Conservation (phyloP, 2,888 invertebrate genomes). For the Amphipyra tragopoginis region DNA sequence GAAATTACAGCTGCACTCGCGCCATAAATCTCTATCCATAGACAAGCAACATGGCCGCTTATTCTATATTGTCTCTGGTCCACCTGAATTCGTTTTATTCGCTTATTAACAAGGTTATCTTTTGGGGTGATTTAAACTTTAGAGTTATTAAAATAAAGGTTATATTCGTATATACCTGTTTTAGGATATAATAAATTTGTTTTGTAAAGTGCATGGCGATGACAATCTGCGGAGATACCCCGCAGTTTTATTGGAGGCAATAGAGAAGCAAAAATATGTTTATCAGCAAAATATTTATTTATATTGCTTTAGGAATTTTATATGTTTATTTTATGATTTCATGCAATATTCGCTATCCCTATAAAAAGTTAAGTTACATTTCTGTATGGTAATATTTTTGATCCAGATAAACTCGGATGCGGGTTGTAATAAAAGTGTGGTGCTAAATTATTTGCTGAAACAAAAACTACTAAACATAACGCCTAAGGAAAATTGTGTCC, state of each 20-base stretch:
- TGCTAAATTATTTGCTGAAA: too few species aligned
- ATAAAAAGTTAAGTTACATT: conserved; percentile 14
- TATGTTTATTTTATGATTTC: conserved; percentile 42
- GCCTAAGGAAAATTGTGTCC: too few species aligned
- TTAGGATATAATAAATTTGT: conserved; percentile 60
- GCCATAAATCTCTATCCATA: conserved; percentile 82
- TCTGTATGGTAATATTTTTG: conserved; percentile 24
- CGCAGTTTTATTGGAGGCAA: conserved; percentile 75
- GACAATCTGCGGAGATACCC: conserved; percentile 77
- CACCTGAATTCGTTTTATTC: conserved; percentile 70
- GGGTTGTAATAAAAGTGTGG: conserved; percentile 6
- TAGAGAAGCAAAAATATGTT: conserved; percentile 63
- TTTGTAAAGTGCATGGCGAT: conserved; percentile 68
- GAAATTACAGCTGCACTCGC: conserved; percentile 76
- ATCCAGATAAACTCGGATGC: conserved; percentile 15
- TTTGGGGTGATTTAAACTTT: conserved; percentile 29
- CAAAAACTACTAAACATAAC: too few species aligned
- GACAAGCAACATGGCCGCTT: conserved; percentile 84
- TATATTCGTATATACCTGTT: conserved; percentile 46
- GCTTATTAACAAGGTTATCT: conserved; percentile 51
- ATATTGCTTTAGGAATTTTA: conserved; percentile 32
- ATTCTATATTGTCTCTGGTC: conserved; percentile 83
- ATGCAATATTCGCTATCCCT: conserved; percentile 31
- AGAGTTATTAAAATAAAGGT: conserved; percentile 45
- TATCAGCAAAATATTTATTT: conserved; percentile 60